Conservation (phyloP, 2,113 vertebrate genomes). For the Mionectes macconnelli region DNA sequence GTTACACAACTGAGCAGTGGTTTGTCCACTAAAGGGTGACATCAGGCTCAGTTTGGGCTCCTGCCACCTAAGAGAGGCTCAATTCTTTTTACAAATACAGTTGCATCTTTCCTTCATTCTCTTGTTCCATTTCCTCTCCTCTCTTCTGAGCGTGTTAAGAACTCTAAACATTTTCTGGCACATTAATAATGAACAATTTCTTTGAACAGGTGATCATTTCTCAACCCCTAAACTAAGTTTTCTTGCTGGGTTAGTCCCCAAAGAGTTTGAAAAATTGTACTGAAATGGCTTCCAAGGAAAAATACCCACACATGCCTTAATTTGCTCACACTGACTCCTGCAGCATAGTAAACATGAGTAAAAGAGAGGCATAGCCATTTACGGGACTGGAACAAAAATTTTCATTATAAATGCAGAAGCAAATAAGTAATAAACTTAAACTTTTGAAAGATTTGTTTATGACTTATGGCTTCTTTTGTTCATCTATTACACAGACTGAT, state of each 20-base stretch:
- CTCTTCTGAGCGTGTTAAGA: neutral
- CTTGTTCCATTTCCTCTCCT: neutral
- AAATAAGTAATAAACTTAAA: neutral
- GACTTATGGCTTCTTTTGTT: neutral
- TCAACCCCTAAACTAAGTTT: neutral
- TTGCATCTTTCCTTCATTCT: neutral
- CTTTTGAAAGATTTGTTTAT: neutral
- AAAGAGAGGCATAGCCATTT: neutral
- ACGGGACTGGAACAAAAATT: neutral
- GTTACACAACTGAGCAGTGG: rapidly evolving
- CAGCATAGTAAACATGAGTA: neutral
- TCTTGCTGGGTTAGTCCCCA: neutral
- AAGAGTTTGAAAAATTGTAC: neutral
- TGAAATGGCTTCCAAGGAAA: neutral
- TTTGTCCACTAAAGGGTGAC: neutral
- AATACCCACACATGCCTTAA: neutral
- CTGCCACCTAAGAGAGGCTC: neutral
- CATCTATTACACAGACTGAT: neutral
- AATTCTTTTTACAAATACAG: neutral
- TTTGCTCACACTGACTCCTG: neutral
- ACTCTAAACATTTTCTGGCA: neutral
- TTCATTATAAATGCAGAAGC: neutral
- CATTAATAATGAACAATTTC: neutral
- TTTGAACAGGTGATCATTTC: neutral
- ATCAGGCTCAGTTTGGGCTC: neutral